Base-by-base conservation (phyloP, 2,888 invertebrate genomes). In the Pandemis heparana region DNA sequence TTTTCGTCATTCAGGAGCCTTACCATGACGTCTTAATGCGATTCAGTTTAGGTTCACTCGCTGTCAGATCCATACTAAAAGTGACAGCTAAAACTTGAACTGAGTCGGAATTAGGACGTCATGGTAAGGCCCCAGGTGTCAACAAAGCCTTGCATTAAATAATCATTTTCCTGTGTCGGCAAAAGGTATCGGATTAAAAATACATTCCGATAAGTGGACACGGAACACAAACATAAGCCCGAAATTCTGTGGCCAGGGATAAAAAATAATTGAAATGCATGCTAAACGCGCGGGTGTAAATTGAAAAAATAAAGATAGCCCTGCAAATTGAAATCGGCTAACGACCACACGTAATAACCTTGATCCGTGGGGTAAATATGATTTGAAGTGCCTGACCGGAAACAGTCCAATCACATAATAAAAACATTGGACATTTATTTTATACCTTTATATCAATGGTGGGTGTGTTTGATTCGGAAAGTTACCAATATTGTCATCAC, bases 251-350 rank as follows among this genome's bases (percentile, higher is more conserved):
- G 46, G 23, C 8, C 38, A 53, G 12, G 8, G 53, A 12, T 23
- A 23, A 68, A 73, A 61, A 69, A 73, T 73, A 73, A 73, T 73
- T 73, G 48, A 64, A 73, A 69, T 73, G 68, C 68, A 73, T 38
- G 59, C 46, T 64, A 46, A 68, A 46, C 38, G 63, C 48, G 23
- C 23, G 41, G 48, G 63, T 69, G 73, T 64, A 64, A 73, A 73
- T 73, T 73, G 68, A 69, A 73, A 69, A 63, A 23, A 59, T 68
- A 68, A 68, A 63, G 41, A 69, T 73, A 68, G 43, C 59, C n/a
- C 41, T 41, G 63, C 48, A 63, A 69, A 73, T 69, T 59, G 68
- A 63, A 73, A 62, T 16, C 14, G 41, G 48, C 60, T 65, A 51
- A 41, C 65, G 51, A 38, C 59, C 56, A 18, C 5, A 18, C 38